Base-by-base conservation (phyloP, 1,140 invertebrate species). In the Zaprionus ornatus region DNA sequence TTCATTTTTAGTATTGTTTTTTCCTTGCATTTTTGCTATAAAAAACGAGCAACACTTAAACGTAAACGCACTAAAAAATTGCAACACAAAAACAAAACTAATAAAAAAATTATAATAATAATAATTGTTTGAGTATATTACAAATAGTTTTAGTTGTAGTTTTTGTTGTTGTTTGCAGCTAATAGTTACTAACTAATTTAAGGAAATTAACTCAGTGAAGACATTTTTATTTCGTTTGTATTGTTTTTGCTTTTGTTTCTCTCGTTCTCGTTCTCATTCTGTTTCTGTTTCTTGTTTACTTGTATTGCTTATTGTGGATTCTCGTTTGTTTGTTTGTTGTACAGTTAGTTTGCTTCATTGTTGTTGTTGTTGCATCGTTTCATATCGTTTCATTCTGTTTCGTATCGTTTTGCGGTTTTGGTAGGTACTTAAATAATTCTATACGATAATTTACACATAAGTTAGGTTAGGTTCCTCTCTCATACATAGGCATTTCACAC, bases 401-500 rank as follows among this genome's bases (percentile, higher is more conserved):
- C 52, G 6, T 62, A 42, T 27, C 59, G 54, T 15, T 60, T 67
- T 69, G 52, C 55, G 63, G 63, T 66, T 81, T 80, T 81, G 67
- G 79, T 82, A 81, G 80, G 68, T 85, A 76, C 74, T 90, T 74
- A 77, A 74, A 67, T 86, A 77, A 80, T 87, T 74, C 73, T 60
- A 45, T 54, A 55, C 68, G 56, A 64, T 77, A 70, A 74, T 65
- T n/a, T 75, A 74, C 70, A 67, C 52, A 67, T 77, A 75, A 77
- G 63, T 75, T 76, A 77, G 70, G 59, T 69, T 65, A 69, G 55
- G 68, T 61, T 32, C 29, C 29, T 40, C 32, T 32, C 54, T 42
- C 55, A 54, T 52, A 73, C 48, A 65, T 23, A 63, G 9, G 27
- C 2, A 56, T 40, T 35, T 29, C 0, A 29, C 27, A 29, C 10